phyloP scores from a whole-genome alignment of 2,888 invertebrate genomes.

The Nipponacmea schrenckii region DNA sequence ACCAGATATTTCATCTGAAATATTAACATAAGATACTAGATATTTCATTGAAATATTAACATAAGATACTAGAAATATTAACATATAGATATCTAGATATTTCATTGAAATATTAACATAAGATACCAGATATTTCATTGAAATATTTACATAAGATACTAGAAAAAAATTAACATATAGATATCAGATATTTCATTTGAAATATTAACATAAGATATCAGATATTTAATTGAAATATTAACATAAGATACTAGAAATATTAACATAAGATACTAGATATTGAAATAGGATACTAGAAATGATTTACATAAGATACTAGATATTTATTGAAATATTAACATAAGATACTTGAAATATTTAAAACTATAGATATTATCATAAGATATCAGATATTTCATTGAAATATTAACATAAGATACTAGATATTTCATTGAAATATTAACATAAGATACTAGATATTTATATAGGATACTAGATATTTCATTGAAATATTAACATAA shows the following conservation, averaged over 20 bases:
- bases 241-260: too few species aligned
- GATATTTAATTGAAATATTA: not conserved
- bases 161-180: constrained; percentile 14
- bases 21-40: not conserved
- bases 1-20: not conserved
- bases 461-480: too few species aligned
- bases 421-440: too few species aligned
- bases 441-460: too few species aligned
- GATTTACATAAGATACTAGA: too few species aligned
- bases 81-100: too few species aligned
- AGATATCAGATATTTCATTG: too few species aligned
- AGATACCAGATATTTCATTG: not conserved
- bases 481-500: too few species aligned
- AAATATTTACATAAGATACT: not conserved
- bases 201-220: not conserved
- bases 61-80: too few species aligned
- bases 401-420: too few species aligned
- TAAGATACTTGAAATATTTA: not conserved
- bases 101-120: not conserved
- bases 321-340: not conserved
- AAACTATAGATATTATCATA: too few species aligned
- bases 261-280: too few species aligned
- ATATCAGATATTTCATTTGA: not conserved
- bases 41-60: not conserved
- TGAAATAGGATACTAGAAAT: not conserved